Base-by-base conservation (phyloP, 2,113 vertebrate genomes). In the Parus major region DNA sequence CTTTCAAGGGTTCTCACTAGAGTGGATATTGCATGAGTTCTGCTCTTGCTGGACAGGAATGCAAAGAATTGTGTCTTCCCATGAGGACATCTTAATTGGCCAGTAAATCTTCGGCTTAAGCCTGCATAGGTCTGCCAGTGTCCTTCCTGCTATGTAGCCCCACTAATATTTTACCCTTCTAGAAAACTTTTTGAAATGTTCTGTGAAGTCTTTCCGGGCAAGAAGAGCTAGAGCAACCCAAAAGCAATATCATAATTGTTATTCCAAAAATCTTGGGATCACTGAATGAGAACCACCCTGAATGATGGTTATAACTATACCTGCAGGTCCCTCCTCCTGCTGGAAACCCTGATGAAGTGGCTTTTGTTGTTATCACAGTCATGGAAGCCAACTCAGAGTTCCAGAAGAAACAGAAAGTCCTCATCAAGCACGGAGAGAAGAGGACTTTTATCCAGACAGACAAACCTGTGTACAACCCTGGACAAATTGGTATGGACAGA, bases 361-460 rank as follows among this genome's bases (percentile, higher is more conserved):
- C 94, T 92, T 95, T 92, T 91, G 36, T 95, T 72, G 60, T 36
- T 25, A 86, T 96, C 77, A 93, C 84, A 65, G 70, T 94, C 29
- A 8, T 86, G 68, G 96, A 92, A 61, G 66, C 24, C 69, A 68
- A 7, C n/a, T 95, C 93, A 29, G 83, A 95, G n/a, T 80, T 96
- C 56, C 75, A 93, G 73, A 94, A 93, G 79, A 95, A 95, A 63
- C 95, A 95, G 63, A 94, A 96, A 83, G 84, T 97, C 66, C 72
- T 97, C 36, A 88, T 97, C 84, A 97, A 84, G 59, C 84, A 80
- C 0, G 20, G 79, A 60, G 79, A 96, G 42, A 95, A 90, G 82
- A 95, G 65, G 80, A 93, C 91, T 77, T 92, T 96, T 63, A 91
- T 97, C 65, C 96, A 97, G 92, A 97, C 93, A 60, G 97, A 97